phyloP scores from a whole-genome alignment of 2,797 vertebrate species.

The Enteromius viviparus region DNA sequence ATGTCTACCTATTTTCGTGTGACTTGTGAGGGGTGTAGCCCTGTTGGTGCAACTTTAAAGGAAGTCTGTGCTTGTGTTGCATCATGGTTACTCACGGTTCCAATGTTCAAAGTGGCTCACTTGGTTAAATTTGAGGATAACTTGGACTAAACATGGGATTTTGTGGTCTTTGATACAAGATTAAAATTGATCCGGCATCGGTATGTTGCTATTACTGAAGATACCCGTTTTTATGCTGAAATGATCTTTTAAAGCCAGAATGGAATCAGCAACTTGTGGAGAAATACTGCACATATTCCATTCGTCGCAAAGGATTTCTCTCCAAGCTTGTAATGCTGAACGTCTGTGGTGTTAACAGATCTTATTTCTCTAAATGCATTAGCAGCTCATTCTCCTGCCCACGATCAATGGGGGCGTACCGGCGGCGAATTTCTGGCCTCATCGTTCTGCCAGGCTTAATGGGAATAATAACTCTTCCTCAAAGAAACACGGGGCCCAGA shows the following conservation, averaged over 20 bases:
- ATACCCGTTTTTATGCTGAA: conserved; percentile 15
- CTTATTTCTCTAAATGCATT: conserved; percentile 59
- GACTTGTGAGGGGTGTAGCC: conserved; percentile 3
- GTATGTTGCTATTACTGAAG: neutral
- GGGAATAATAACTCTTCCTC: conserved; percentile 77
- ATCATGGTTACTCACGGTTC: neutral
- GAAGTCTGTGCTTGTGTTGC: neutral
- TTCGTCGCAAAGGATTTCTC: conserved; percentile 3
- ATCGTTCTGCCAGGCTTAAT: conserved; percentile 70
- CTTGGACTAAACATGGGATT: conserved; percentile 6
- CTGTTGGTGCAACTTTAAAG: conserved; percentile 5
- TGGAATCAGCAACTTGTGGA: conserved; percentile 8
- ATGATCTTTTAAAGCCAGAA: conserved; percentile 16
- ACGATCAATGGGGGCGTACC: conserved; percentile 56
- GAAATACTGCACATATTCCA: conserved; percentile 3
- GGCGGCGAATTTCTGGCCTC: conserved; percentile 32
- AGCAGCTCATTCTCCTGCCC: conserved; percentile 44
- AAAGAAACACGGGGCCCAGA: conserved; percentile 73
- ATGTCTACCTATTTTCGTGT: conserved; percentile 36
- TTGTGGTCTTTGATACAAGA: conserved; percentile 8
- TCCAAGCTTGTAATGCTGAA: conserved; percentile 32
- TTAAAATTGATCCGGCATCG: conserved; percentile 12
- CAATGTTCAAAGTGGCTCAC: neutral
- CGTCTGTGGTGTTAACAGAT: conserved; percentile 48
- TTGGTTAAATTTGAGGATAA: conserved; percentile 10